Evolutionary conservation across 53 echinoderm and acorn worm species (phyloP).

Genomic region (Henricia sp.): DNA sequence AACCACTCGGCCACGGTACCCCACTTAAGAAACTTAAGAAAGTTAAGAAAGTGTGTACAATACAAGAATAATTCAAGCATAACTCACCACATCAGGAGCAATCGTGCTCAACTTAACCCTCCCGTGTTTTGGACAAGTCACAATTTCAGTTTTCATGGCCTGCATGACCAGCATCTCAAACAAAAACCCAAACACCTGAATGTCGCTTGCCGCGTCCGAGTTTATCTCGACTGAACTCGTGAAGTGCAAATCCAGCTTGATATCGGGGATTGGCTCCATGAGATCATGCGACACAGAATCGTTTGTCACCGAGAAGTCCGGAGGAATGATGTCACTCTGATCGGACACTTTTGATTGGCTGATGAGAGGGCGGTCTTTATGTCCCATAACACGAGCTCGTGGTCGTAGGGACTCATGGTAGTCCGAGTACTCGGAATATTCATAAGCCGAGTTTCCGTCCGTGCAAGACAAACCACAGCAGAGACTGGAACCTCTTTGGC

Average conservation of each 20-base stretch:
- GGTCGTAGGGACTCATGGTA: conserved; percentile 9
- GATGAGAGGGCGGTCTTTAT: conserved; percentile 45
- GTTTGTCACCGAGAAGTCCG: conserved; percentile 37
- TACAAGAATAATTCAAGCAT: too few species aligned
- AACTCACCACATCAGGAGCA: conserved; percentile 97
- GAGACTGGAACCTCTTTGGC: conserved; percentile 37
- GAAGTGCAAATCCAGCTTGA: conserved; percentile 50
- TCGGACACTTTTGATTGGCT: conserved; percentile 47
- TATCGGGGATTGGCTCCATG: conserved; percentile 49
- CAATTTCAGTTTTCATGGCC: conserved; percentile 83
- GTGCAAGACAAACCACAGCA: conserved; percentile 80
- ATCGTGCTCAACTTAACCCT: conserved; percentile 73
- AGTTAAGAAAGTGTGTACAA: too few species aligned
- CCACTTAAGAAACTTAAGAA: too few species aligned
- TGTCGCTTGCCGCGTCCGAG: conserved; percentile 37
- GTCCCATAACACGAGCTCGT: conserved; percentile 12
- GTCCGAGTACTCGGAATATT: conserved; percentile 9
- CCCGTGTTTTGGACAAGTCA: conserved; percentile 91
- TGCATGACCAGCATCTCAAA: conserved; percentile 92
- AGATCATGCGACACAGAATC: conserved; percentile 47
- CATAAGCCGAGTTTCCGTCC: conserved; percentile 6
- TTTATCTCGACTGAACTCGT: conserved; percentile 70
- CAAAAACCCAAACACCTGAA: conserved; percentile 87
- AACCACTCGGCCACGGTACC: too few species aligned
- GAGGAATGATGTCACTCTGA: conserved; percentile 50